phyloP scores from a whole-genome alignment of 2,797 vertebrate genomes.

The Thunnus albacares region DNA sequence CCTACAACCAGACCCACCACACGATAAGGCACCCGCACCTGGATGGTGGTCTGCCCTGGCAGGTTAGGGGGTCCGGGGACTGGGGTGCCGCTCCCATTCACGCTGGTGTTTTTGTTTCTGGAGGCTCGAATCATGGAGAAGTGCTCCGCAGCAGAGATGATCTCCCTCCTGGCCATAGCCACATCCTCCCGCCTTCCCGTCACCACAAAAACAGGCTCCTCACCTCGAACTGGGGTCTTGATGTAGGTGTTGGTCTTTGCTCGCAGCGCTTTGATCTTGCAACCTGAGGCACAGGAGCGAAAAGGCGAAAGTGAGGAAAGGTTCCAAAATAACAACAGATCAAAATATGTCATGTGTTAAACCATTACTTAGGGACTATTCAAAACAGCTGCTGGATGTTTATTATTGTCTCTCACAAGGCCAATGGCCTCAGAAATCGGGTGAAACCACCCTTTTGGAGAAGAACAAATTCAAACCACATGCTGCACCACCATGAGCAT shows the following conservation, averaged over 20 bases:
- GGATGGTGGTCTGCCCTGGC: conserved; percentile 96
- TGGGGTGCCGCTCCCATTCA: conserved; percentile 86
- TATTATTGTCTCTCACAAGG: conserved; percentile 48
- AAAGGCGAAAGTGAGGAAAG: conserved; percentile 36
- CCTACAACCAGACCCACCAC: conserved; percentile 97
- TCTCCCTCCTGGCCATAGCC: conserved; percentile 96
- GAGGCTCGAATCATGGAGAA: conserved; percentile 98
- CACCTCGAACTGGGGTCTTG: conserved; percentile 97
- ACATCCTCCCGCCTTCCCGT: conserved; percentile 97
- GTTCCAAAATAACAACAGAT: conserved; percentile 16
- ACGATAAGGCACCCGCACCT: conserved; percentile 96
- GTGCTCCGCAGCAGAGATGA: conserved; percentile 96
- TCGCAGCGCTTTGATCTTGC: conserved; percentile 98
- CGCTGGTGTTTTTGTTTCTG: conserved; percentile 92
- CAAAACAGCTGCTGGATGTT: conserved; percentile 56
- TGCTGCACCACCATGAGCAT: conserved; percentile 65
- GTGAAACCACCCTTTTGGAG: conserved; percentile 57
- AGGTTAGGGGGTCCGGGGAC: conserved; percentile 93
- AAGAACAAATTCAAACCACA: conserved; percentile 78
- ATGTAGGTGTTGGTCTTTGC: conserved; percentile 99
- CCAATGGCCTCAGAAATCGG: conserved; percentile 39
- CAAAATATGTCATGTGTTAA: conserved; percentile 20
- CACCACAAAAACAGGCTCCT: conserved; percentile 98
- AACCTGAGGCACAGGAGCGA: conserved; percentile 84
- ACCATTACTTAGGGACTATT: conserved; percentile 23